Evolutionary conservation across 2,113 vertebrate species (phyloP), one percentile per base, ranked within the genome.

Genomic region (Channa argus): DNA sequence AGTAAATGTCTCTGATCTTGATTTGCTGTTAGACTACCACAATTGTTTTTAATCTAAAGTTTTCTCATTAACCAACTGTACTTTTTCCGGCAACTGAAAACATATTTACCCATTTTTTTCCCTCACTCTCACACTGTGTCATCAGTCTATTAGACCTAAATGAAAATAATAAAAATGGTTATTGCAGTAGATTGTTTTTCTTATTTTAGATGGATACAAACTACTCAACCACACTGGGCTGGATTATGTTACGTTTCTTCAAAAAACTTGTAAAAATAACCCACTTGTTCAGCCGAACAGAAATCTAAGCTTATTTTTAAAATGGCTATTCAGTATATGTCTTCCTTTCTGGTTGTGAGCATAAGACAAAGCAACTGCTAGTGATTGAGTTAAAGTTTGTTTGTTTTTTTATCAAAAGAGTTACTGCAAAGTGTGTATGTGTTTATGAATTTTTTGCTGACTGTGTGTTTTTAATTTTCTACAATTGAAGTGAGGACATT

Each of bases 351-450:
- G 24, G 67, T 53, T 66, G 50, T 61, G 10, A 70, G 65, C 52
- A 55, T 45, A 33, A 77, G 8, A 64, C 2, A 36, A 82, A 54
- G n/a, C 63, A 79, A 41, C 45, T 68, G 62, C 44, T 39, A 43
- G 39, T 60, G 70, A 50, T 46, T 34, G 33, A 71, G 15, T 53
- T 41, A 64, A 71, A 69, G 58, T 73, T 58, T 60, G 47, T 62
- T 54, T 60, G 4, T 63, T 64, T 83, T 60, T 24, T 24, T 24
- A 24, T 24, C 1, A 24, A 24, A 62, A 68, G 81, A 80, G 50
- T 71, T 61, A 70, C 73, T 66, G 54, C 63, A 67, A 56, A 80
- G 65, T 24, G 24, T 24, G 24, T 24, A 24, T 24, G 24, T 24
- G 24, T 24, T 24, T 24, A 24, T 24, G 24, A 24, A 24, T 24